Evolutionary conservation across 2,888 invertebrate species (phyloP).

Genomic region (Brenthis ino): DNA sequence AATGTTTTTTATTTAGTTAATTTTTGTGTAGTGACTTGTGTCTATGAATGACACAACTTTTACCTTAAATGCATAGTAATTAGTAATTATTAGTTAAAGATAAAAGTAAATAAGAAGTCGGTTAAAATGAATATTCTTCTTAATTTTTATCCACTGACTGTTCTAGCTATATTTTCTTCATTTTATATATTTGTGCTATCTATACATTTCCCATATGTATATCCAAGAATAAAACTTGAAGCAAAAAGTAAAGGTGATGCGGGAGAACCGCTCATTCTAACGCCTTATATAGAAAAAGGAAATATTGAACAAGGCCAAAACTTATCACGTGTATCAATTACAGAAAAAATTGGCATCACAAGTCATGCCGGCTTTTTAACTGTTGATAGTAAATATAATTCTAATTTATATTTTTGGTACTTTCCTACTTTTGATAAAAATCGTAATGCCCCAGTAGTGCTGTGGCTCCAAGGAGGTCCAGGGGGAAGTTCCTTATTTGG

Average conservation of each 20-base stretch:
- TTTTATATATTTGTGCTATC: slow-evolving; percentile 36
- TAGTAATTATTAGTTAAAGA: no score
- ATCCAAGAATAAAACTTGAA: slow-evolving; percentile 61
- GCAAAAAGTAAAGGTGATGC: slow-evolving; percentile 47
- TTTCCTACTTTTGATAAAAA: slow-evolving; percentile 78
- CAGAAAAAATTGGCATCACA: slow-evolving; percentile 62
- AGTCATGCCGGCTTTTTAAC: slow-evolving; percentile 85
- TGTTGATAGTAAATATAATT: slow-evolving; percentile 78
- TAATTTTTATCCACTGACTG: not conserved
- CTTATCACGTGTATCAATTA: slow-evolving; percentile 61
- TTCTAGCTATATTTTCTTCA: slow-evolving; percentile 20
- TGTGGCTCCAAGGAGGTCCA: slow-evolving; percentile 84
- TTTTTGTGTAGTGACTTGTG: no score
- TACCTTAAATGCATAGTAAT: no score
- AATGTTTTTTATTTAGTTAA: no score
- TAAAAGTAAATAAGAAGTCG: no score
- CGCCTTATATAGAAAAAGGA: slow-evolving; percentile 81
- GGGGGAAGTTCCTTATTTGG: slow-evolving; percentile 81
- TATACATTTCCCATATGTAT: slow-evolving; percentile 56
- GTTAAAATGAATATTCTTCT: slow-evolving; percentile 6
- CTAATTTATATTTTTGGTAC: slow-evolving; percentile 86
- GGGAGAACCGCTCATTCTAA: slow-evolving; percentile 79
- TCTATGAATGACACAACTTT: no score
- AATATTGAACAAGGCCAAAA: slow-evolving; percentile 72
- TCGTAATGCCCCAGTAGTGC: slow-evolving; percentile 69